Evolutionary conservation across 2,113 vertebrate genomes (phyloP), one percentile per base, ranked within the genome.

Genomic region (Chionomys nivalis): DNA sequence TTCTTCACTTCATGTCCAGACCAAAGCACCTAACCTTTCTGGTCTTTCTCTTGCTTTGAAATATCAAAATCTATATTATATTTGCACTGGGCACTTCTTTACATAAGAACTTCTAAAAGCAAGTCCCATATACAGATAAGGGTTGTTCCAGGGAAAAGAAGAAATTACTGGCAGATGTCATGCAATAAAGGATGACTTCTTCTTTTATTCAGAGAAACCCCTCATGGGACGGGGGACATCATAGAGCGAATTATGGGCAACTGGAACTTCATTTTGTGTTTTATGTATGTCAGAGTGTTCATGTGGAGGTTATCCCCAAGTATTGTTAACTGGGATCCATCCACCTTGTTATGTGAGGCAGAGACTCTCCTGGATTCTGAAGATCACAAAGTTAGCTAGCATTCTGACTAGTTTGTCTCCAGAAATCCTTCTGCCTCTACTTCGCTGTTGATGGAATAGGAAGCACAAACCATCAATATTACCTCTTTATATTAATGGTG

Each of bases 11-110:
- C 33, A 55, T 66, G 23, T 26, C 28, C 2, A 23, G 21, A 2
- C 26, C 72, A 94, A 36, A 95, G 33, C 5, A n/a, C 26, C 28
- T 90, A 47, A 52, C 13, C 89, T 9, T 97, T 92, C 28, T 19
- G 65, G 52, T 1, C 36, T 89, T 4, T 78, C 9, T 3, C 70
- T 92, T 86, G 23, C 31, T 93, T 94, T 89, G 73, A 85, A 95
- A 96, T 89, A 24, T 93, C 47, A 79, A 90, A 26, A 92, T 90
- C 63, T 76, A 85, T 76, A 28, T 44, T n/a, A 52, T 33, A 5
- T 81, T 33, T 70, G 17, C 8, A 31, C 36, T 95, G 1, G 4
- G 19, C 28, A 19, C 82, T 61, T 78, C 12, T 93, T n/a, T 82
- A n/a, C 3, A 11, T 21, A 55, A 78, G 1, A 3, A 2, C 1